Conservation (phyloP, 1,140 invertebrate species). For the Temnothorax longispinosus region DNA sequence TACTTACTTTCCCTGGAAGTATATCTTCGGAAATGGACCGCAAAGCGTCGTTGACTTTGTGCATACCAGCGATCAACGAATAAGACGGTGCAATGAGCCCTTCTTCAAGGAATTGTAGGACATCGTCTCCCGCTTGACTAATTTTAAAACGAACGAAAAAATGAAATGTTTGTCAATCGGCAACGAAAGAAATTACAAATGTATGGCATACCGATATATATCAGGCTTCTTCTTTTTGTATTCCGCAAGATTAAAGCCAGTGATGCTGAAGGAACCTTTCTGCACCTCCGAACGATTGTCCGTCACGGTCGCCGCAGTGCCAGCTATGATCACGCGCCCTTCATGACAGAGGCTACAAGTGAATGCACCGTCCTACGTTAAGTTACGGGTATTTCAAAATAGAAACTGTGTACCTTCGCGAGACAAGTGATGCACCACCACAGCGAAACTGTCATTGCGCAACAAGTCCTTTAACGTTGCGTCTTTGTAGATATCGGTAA, state of each 20-base stretch:
- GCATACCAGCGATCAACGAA: conserved; percentile 75
- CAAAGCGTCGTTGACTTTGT: conserved; percentile 79
- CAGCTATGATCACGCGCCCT: conserved; percentile 87
- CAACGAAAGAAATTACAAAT: neutral
- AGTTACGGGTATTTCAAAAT: neutral
- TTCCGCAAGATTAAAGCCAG: conserved; percentile 86
- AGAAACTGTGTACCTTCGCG: conserved; percentile 75
- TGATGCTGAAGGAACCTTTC: conserved; percentile 83
- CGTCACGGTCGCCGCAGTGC: conserved; percentile 84
- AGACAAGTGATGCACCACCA: conserved; percentile 80
- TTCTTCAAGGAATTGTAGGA: conserved; percentile 81
- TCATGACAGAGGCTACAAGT: conserved; percentile 83
- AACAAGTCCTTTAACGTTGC: conserved; percentile 75
- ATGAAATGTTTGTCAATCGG: neutral
- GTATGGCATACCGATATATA: conserved; percentile 83
- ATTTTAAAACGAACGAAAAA: conserved; percentile 22
- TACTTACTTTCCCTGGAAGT: conserved; percentile 79
- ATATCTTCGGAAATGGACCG: conserved; percentile 76
- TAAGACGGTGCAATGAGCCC: conserved; percentile 79
- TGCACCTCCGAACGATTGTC: conserved; percentile 80
- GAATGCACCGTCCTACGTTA: conserved; percentile 31
- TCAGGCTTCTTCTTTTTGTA: conserved; percentile 85
- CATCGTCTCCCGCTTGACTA: conserved; percentile 81
- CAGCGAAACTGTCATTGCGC: conserved; percentile 80
- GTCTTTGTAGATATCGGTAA: conserved; percentile 80